Base-by-base conservation (phyloP, 2,888 invertebrate species). In the Netelia melanura region DNA sequence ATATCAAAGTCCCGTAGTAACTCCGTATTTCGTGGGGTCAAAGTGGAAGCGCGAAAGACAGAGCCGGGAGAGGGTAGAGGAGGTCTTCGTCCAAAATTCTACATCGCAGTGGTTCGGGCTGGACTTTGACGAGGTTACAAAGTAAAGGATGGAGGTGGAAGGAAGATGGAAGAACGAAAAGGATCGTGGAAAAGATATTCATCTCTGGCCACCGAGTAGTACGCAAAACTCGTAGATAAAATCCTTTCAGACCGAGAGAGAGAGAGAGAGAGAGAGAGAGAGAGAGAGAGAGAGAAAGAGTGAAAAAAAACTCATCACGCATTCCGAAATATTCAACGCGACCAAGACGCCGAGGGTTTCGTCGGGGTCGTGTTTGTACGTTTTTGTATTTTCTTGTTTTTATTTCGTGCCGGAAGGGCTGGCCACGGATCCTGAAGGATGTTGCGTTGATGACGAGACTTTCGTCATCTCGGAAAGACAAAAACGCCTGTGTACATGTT, bases 271-370 rank as follows among this genome's bases (percentile, higher is more conserved):
- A 10, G 43, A 43, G 62, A 78, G 81, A 80, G 75, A 64, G 78
- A 81, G 83, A n/a, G 25, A 48, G 17, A 68, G 23, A 23, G 58
- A 10, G 43, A 43, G 62, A 78, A 81, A 80, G 75, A 64, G 78
- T 76, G 58, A 81, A 79, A 65, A 76, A 83, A 83, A 74, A 72
- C 78, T 86, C 85, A 79, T 87, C 85, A 84, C 75, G 80, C 86
- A 86, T 85, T 82, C 68, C 23, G 52, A 85, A 85, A 82, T 80
- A 76, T 44, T 23, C 44, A 52, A 17, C 44, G 11, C 38, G 54
- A 78, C 44, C 25, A 48, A 17, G 25, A 14, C 6, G 58, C 67
- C 30, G 64, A 9, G 23, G 17, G 52, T 30, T 11, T 30, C 54
- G 21, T 10, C 3, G 17, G 67, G 30, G 58, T 52, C 54, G 78